Evolutionary conservation across 1,140 invertebrate genomes (phyloP).

Genomic region (Eriocheir sinensis): DNA sequence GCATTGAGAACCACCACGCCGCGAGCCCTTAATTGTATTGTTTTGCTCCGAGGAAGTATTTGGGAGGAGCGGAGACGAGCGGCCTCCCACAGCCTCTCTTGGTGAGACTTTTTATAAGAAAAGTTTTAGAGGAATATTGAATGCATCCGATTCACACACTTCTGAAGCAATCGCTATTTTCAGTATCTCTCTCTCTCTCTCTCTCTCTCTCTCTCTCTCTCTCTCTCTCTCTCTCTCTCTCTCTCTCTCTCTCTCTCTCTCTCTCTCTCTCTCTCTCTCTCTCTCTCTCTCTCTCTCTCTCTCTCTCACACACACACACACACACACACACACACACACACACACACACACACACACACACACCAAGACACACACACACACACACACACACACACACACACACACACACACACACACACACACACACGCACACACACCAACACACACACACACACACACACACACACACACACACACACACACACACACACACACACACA

Average conservation of each 20-base stretch:
- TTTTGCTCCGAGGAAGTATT: no score
- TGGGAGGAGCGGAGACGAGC: no score
- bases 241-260: constrained; percentile 6
- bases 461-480: constrained; percentile 8
- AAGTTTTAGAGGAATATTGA: no score
- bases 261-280: constrained; percentile 54
- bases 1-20: no score
- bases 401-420: constrained; percentile 48
- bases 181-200: not conserved
- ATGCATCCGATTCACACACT: no score
- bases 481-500: not conserved
- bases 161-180: not conserved
- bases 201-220: not conserved
- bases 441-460: not conserved
- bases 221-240: not conserved
- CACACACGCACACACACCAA: constrained; percentile 11
- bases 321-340: constrained; percentile 39
- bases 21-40: no score
- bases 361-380: constrained; percentile 48
- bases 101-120: no score
- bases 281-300: constrained; percentile 10
- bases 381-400: constrained; percentile 50
- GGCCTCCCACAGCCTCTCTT: no score
- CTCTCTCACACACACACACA: not conserved
- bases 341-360: constrained; percentile 57